Evolutionary conservation across 2,797 vertebrate genomes (phyloP), one percentile per base, ranked within the genome.

Genomic region (Enteromius mattozi): DNA sequence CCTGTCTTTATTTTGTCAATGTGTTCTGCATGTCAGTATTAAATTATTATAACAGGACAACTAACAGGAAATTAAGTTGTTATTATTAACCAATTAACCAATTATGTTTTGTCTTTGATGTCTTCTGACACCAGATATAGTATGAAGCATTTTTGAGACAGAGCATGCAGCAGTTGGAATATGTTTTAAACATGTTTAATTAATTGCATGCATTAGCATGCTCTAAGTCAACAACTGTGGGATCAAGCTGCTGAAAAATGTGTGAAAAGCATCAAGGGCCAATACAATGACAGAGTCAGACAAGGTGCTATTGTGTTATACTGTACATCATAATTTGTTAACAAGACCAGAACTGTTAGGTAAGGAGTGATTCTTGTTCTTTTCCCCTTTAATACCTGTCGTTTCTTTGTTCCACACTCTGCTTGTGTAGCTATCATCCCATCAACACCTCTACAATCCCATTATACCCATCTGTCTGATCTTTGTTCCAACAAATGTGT

Each of bases 391-490:
- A 69, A 69, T 42, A 61, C 82, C 54, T 71, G 49, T 49, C 75
- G 5, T 27, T 35, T 71, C 74, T 78, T 71, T 65, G 56, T 72
- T 85, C 90, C 92, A 92, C 92, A 89, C 86, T 85, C 89, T 92
- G 91, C 93, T 91, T 90, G 89, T 90, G 91, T 91, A 93, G 90
- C 92, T 93, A 93, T 93, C 92, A 93, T 89, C 91, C 86, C 92
- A 92, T 94, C 94, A 95, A 94, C 95, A 94, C 88, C 93, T 94
- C 93, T 90, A 89, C 93, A 95, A 93, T 94, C 94, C 92, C 92
- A 91, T 85, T 83, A 81, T 40, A 79, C 54, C 83, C 87, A 83
- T 77, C 74, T 75, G 69, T 78, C 85, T 75, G 80, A 37, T 70
- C 49, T 80, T 54, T 40, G 45, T 63, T 80, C 27, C 30, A 21